Conservation (phyloP, 2,113 vertebrate genomes). For the Archocentrus centrarchus region DNA sequence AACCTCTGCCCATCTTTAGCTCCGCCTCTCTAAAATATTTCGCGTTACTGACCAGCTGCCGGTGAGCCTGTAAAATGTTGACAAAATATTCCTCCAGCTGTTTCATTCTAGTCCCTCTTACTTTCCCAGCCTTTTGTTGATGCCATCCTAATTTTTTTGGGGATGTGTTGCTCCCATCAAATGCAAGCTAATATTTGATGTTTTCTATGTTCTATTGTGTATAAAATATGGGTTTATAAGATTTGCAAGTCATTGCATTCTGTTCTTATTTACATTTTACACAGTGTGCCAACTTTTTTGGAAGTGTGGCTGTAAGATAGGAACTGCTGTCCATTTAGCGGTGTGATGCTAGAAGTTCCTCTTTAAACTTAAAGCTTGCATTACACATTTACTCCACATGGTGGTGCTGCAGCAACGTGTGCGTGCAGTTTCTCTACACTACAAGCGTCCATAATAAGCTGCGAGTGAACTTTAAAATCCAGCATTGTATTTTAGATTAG, state of each 20-base stretch:
- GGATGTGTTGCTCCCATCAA: too few relatives aligned
- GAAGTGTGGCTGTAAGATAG: not conserved
- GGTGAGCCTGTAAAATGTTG: not conserved
- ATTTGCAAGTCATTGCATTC: not conserved
- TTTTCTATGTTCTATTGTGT: too few relatives aligned
- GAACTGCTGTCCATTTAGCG: not conserved
- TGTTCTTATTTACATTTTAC: not conserved
- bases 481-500: not conserved
- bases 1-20: not conserved
- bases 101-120: not conserved
- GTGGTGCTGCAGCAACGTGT: slow-evolving; percentile 14
- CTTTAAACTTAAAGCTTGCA: not conserved
- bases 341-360: not conserved
- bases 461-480: not conserved
- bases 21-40: not conserved
- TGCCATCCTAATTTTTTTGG: too few relatives aligned
- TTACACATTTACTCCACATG: slow-evolving; percentile 15
- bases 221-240: not conserved
- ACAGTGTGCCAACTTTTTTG: not conserved
- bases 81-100: not conserved
- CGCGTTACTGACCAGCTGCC: not conserved
- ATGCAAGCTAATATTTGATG: too few relatives aligned
- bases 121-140: too few relatives aligned
- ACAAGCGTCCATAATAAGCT: too few relatives aligned
- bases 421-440: not conserved